A percentile compares a stretch with the other conserved stretches of the same genome.
These are phyloP conservation scores for Heliothis virescens DNA, from an alignment of 1,140 invertebrate genomes.

Conservation along the genomic window DNA sequence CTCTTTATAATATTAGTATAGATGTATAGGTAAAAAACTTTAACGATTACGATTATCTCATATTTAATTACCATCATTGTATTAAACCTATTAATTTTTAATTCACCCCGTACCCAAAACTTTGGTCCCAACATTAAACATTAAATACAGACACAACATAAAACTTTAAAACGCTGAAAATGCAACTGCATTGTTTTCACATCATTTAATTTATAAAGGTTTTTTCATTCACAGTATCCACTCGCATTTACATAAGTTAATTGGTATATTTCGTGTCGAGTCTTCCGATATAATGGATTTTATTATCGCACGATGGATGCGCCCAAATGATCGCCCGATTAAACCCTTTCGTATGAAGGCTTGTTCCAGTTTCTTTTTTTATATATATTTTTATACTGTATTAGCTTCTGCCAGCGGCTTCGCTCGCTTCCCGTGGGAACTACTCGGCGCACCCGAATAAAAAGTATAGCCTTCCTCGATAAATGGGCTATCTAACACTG, in stretches of 20 bases:
- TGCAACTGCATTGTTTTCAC: constrained; percentile 16
- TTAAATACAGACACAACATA: constrained; percentile 4
- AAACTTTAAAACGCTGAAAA: constrained; percentile 5
- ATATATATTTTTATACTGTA: neutral
- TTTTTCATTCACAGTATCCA: constrained; percentile 26
- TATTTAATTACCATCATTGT: too few relatives aligned
- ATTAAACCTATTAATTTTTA: too few relatives aligned
- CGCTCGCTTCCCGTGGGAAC: too few relatives aligned
- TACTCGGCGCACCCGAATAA: too few relatives aligned
- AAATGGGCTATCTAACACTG: too few relatives aligned
- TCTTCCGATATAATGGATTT: constrained; percentile 46
- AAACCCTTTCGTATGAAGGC: constrained; percentile 15
- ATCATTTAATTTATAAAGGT: constrained; percentile 22
- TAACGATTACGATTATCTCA: too few relatives aligned
- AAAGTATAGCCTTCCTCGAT: too few relatives aligned
- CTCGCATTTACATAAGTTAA: constrained; percentile 50
- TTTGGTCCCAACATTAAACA: neutral
- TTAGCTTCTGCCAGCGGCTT: too few relatives aligned
- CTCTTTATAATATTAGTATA: too few relatives aligned
- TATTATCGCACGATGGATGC: constrained; percentile 36
- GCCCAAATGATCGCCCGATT: constrained; percentile 37
- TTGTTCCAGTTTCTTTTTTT: neutral
- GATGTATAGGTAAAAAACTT: too few relatives aligned
- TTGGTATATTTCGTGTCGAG: constrained; percentile 47
- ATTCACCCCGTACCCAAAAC: too few relatives aligned